Evolutionary conservation across 2,888 invertebrate species (phyloP).

Genomic region (Pilophorus perplexus): DNA sequence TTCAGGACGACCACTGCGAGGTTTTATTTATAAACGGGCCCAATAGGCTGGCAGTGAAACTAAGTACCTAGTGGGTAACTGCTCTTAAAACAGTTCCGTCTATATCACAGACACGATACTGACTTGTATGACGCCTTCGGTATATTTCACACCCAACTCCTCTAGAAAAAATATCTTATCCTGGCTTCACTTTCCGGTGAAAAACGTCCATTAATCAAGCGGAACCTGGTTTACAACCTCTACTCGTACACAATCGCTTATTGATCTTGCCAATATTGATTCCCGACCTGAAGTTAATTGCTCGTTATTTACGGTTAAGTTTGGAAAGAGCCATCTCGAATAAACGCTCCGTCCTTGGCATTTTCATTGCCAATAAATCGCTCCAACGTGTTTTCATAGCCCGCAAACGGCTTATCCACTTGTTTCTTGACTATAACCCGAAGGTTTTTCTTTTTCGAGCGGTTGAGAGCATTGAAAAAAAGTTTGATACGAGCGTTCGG

Average conservation of each 20-base stretch:
- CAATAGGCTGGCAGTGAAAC: no score
- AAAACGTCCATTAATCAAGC: constrained; percentile 3
- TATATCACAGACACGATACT: no score
- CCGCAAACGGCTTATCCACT: constrained; percentile 6
- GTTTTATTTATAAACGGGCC: no score
- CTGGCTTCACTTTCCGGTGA: background rate
- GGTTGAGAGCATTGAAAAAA: background rate
- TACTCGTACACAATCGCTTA: constrained; percentile 22
- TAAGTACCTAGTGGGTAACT: no score
- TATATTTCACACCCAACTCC: no score
- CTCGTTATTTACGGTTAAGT: constrained; percentile 35
- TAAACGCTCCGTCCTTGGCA: constrained; percentile 37
- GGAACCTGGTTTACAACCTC: constrained; percentile 9
- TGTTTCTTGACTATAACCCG: background rate
- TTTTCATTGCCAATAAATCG: constrained; percentile 36
- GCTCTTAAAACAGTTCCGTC: no score
- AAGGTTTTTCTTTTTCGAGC: background rate
- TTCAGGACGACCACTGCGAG: no score
- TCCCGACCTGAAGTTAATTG: constrained; percentile 29
- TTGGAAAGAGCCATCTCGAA: constrained; percentile 26
- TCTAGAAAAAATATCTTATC: no score
- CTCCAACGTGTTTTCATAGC: constrained; percentile 19
- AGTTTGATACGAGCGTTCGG: no score
- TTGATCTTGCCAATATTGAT: constrained; percentile 21
- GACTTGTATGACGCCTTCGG: no score